Evolutionary conservation across 2,888 invertebrate species (phyloP).

Genomic region (Fragum fragum): DNA sequence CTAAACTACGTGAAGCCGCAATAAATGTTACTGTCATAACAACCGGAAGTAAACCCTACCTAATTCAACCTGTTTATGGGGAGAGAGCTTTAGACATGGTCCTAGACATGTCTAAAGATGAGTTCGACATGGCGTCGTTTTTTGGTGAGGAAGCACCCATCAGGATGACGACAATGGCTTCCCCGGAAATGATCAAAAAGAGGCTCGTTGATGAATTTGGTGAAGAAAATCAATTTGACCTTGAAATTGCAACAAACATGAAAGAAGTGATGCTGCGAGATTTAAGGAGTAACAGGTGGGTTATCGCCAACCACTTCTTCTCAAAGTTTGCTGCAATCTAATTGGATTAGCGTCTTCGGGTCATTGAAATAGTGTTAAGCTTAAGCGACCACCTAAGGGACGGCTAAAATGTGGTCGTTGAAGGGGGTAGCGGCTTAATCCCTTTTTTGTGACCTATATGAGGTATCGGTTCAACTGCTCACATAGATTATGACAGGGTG

Average conservation of each 20-base stretch:
- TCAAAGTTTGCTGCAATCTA: too few relatives aligned
- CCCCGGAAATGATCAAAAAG: constrained; percentile 40
- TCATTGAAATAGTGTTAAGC: too few relatives aligned
- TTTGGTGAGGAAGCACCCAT: constrained; percentile 40
- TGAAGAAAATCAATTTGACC: constrained; percentile 36
- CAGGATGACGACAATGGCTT: constrained; percentile 46
- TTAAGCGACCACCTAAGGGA: too few relatives aligned
- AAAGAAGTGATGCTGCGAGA: constrained; percentile 45
- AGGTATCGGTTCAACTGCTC: too few relatives aligned
- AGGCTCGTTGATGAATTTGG: constrained; percentile 38
- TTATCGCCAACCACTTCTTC: too few relatives aligned
- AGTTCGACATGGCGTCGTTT: constrained; percentile 44
- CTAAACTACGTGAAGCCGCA: constrained; percentile 47
- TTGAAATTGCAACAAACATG: constrained; percentile 31
- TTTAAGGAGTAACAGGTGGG: constrained; percentile 19
- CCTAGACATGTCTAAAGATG: constrained; percentile 35
- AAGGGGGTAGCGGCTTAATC: too few relatives aligned
- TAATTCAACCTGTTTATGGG: constrained; percentile 41
- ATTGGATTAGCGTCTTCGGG: too few relatives aligned
- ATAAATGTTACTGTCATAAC: constrained; percentile 41
- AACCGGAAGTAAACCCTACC: constrained; percentile 40
- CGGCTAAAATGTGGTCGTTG: too few relatives aligned
- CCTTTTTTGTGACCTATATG: too few relatives aligned
- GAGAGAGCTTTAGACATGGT: constrained; percentile 45
- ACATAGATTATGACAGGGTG: too few relatives aligned